Base-by-base conservation (phyloP, 35 echinoderm and acorn worm genomes). In the Eucidaris tribuloides region DNA sequence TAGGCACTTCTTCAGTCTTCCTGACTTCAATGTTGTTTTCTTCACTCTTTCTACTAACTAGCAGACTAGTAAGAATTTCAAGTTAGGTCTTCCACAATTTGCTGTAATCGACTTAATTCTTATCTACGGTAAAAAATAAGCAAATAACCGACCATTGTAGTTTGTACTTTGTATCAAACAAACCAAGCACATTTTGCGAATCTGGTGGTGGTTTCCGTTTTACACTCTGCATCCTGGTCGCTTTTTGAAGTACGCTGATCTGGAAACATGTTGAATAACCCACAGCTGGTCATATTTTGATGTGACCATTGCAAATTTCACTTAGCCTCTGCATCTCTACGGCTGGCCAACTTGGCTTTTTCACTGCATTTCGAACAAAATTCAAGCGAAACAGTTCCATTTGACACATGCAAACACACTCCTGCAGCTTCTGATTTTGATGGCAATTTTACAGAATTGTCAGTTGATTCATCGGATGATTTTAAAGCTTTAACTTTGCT, bases 361-460 rank as follows among this genome's bases (percentile, higher is more conserved):
- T 54, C 43, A 82, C 85, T 93, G 58, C 91, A 93, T 29, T 77
- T 77, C n/a, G 59, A 74, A 38, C 91, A 93, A 70, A 93, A 93
- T 59, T 93, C 91, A 7, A 93, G 36, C 15, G 91, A 88, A 4
- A 93, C 91, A 38, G 63, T 58, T 7, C 80, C 68, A 58, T 82
- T 80, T 32, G 43, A 82, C 7, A 93, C 91, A 71, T 93, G 91
- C 19, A 88, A 46, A 58, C 91, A 93, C 48, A 93, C 81, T 19
- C 91, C 91, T 65, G 36, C 64, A 13, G 14, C 30, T 13, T 49
- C 64, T 40, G 31, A 27, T 40, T 80, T 49, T 15, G 84, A 20
- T 35, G 59, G 45, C 62, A 62, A 25, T 4, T 30, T 90, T 42
- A 25, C 7, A 7, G 59, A 28, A 17, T 35, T 45, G 43, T 80